Evolutionary conservation across 2,888 invertebrate species (phyloP), one percentile per base, ranked within the genome.

Genomic region (Morinoia aosen): DNA sequence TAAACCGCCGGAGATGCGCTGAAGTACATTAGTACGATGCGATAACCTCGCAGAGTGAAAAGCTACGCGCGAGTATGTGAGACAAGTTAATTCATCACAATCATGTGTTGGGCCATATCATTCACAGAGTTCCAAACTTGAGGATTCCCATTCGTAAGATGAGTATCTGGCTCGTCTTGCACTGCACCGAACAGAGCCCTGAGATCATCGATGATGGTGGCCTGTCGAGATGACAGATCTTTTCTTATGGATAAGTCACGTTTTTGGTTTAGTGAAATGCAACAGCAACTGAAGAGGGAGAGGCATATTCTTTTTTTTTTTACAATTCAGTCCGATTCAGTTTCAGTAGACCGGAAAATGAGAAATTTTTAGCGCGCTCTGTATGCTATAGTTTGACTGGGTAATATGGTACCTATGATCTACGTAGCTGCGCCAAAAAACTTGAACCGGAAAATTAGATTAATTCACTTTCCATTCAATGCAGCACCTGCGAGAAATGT

Each of bases 171-270:
- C 33, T 16, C 76, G 76, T 76, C 25, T 25, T 25, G 76, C 25
- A 33, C 33, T 76, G 76, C 10, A 76, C 25, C 76, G 76, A 76
- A 76, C 25, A 76, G 33, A 76, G 33, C 76, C 33, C 76, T 76
- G 76, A 16, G 76, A 76, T 76, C 76, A 33, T 76, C 33, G 76
- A 76, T 76, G 76, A 76, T 76, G 76, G 76, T 76, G 76, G 76
- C 76, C 76, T 76, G 76, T 76, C 76, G 33, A 33, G 76, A 76
- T 76, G 25, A 76, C 33, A 76, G 19, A 76, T 76, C 76, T 76
- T 76, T 76, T 76, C 76, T 76, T 33, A 33, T 76, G 76, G 76
- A 76, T 76, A 76, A 76, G 76, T 76, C 76, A 76, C 76, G 76
- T 76, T 76, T 76, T 76, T 33, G 25, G 33, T 76, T 76, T 2